These are phyloP conservation scores for Drosophila stalkeri DNA, from an alignment of 2,888 invertebrate genomes.

Conservation along the genomic window DNA sequence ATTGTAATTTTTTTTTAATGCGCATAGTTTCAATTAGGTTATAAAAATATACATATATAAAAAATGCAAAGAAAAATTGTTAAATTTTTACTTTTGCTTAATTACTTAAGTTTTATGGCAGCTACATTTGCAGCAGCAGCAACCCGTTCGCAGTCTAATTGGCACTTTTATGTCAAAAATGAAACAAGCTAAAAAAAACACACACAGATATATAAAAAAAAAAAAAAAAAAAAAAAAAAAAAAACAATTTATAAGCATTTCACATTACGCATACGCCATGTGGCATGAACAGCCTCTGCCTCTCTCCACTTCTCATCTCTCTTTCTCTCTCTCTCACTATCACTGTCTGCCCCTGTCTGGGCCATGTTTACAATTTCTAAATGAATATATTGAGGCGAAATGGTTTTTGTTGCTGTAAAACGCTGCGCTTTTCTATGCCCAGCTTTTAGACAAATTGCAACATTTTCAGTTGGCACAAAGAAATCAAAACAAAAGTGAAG, in stretches of 20 bases:
- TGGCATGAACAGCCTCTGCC: slow-evolving; percentile 44
- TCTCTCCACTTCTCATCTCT: neutral
- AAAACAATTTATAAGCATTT: slow-evolving; percentile 50
- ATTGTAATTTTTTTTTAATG: slow-evolving; percentile 55
- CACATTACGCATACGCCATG: slow-evolving; percentile 74
- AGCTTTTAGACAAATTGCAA: slow-evolving; percentile 75
- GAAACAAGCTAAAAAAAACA: slow-evolving; percentile 36
- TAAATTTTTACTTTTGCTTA: slow-evolving; percentile 58
- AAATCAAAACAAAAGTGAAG: slow-evolving; percentile 29
- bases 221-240: slow-evolving; percentile 18
- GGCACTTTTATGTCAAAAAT: slow-evolving; percentile 70
- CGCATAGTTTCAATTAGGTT: slow-evolving; percentile 72
- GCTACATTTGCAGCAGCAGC: slow-evolving; percentile 8
- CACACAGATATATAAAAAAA: slow-evolving; percentile 11
- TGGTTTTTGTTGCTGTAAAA: slow-evolving; percentile 55
- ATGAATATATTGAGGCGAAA: slow-evolving; percentile 60
- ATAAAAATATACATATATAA: slow-evolving; percentile 39
- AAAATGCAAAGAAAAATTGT: slow-evolving; percentile 47
- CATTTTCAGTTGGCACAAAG: slow-evolving; percentile 55
- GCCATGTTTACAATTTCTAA: slow-evolving; percentile 71
- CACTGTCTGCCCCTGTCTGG: slow-evolving; percentile 46
- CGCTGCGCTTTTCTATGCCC: slow-evolving; percentile 65
- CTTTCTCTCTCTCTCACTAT: neutral
- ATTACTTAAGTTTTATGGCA: slow-evolving; percentile 71
- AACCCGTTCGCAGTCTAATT: slow-evolving; percentile 62